Conservation (phyloP, 2,888 invertebrate genomes). For the Melinaea menophilus region DNA sequence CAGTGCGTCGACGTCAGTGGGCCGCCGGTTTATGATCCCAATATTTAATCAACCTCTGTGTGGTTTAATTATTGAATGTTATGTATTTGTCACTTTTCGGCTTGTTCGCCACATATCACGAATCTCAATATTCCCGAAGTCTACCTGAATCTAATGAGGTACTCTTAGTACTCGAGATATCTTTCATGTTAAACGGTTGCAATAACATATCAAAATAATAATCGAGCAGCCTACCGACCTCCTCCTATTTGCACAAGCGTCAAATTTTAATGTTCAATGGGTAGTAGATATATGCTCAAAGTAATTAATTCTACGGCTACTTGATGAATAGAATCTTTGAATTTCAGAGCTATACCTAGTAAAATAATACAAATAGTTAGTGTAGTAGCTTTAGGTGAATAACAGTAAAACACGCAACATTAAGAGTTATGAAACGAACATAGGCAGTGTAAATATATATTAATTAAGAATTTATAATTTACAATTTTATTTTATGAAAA, state of each 20-base stretch:
- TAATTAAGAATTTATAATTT: constrained; percentile 18
- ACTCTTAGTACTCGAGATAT: constrained; percentile 10
- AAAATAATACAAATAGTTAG: constrained; percentile 16
- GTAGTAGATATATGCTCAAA: constrained; percentile 15
- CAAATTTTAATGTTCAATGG: constrained; percentile 16
- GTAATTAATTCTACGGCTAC: background rate
- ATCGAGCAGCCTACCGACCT: constrained; percentile 19
- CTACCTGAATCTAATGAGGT: constrained; percentile 9
- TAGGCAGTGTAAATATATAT: constrained; percentile 28
- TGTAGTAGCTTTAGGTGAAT: constrained; percentile 22
- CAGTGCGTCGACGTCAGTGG: constrained; percentile 18
- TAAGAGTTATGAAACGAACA: constrained; percentile 16
- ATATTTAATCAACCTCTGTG: constrained; percentile 20
- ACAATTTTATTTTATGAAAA: constrained; percentile 13
- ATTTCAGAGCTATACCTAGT: constrained; percentile 11
- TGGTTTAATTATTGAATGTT: constrained; percentile 17
- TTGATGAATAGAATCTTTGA: constrained; percentile 2
- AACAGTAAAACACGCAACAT: constrained; percentile 20
- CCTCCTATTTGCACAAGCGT: constrained; percentile 24
- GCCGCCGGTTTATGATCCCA: constrained; percentile 12
- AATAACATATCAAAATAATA: constrained; percentile 48
- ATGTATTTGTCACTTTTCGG: constrained; percentile 46
- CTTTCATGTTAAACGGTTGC: constrained; percentile 22
- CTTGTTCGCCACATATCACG: constrained; percentile 70
- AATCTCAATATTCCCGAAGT: constrained; percentile 54